Conservation (phyloP, 2,797 vertebrate genomes). For the Thaleichthys pacificus region DNA sequence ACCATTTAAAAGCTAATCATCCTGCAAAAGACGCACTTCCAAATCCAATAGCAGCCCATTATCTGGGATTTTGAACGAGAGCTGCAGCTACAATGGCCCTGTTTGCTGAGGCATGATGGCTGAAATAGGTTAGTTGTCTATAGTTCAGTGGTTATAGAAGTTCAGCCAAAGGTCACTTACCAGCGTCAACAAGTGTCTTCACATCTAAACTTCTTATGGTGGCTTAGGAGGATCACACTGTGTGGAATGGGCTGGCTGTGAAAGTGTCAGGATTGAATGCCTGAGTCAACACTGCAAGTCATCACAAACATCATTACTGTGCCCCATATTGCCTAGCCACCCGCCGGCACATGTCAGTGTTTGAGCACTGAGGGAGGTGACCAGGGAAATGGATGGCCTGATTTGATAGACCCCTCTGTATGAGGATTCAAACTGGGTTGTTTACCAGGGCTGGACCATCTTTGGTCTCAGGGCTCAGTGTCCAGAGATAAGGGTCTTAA, state of each 20-base stretch:
- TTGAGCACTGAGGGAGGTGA: slow-evolving; percentile 48
- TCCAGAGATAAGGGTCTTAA: slow-evolving; percentile 23
- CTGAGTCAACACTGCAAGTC: slow-evolving; percentile 67
- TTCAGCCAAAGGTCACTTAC: slow-evolving; percentile 22
- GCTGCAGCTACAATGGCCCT: not conserved
- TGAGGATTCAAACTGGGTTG: slow-evolving; percentile 35
- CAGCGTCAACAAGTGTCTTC: slow-evolving; percentile 28
- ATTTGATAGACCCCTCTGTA: slow-evolving; percentile 54
- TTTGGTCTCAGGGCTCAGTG: slow-evolving; percentile 19
- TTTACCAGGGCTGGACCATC: slow-evolving; percentile 38
- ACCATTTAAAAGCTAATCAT: slow-evolving; percentile 18
- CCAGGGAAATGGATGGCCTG: slow-evolving; percentile 56
- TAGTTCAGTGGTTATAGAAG: not conserved
- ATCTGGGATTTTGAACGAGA: slow-evolving; percentile 6
- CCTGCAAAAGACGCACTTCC: not conserved
- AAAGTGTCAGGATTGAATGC: slow-evolving; percentile 61
- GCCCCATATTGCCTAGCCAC: slow-evolving; percentile 56
- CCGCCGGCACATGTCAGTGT: slow-evolving; percentile 53
- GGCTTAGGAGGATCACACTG: slow-evolving; percentile 43
- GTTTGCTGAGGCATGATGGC: slow-evolving; percentile 10
- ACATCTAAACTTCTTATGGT: slow-evolving; percentile 35
- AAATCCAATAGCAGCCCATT: slow-evolving; percentile 20
- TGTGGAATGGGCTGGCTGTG: slow-evolving; percentile 57
- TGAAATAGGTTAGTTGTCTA: slow-evolving; percentile 7
- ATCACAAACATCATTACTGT: slow-evolving; percentile 74